Evolutionary conservation across 2,113 vertebrate genomes (phyloP).

Genomic region (Pterophyllum scalare): DNA sequence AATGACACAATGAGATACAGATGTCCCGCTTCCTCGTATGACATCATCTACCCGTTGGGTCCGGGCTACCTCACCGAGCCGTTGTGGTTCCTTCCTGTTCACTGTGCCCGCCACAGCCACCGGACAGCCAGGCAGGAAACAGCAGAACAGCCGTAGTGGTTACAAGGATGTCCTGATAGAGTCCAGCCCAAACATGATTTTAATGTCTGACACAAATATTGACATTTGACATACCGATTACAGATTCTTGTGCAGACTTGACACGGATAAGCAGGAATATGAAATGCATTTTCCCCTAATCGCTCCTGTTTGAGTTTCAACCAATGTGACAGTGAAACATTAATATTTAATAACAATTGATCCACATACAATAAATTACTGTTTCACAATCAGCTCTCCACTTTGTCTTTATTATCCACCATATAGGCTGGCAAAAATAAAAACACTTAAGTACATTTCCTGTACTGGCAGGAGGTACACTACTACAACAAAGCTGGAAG

Average conservation of each 20-base stretch:
- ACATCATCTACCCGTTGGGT: slow-evolving; percentile 75
- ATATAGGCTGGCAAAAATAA: neutral
- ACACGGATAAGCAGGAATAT: neutral
- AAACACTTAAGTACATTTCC: neutral
- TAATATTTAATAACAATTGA: neutral
- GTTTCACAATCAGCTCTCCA: neutral
- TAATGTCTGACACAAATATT: neutral
- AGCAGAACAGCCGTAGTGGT: slow-evolving; percentile 41
- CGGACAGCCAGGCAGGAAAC: slow-evolving; percentile 69
- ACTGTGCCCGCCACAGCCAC: slow-evolving; percentile 40
- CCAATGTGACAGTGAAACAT: neutral
- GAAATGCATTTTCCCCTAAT: neutral
- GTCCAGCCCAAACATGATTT: neutral
- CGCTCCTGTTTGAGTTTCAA: neutral
- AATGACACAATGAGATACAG: slow-evolving; percentile 76
- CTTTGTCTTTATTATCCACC: neutral
- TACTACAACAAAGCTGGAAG: neutral
- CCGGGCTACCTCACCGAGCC: slow-evolving; percentile 43
- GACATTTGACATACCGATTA: neutral
- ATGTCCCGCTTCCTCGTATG: slow-evolving; percentile 74
- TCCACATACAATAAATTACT: neutral
- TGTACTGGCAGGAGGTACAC: rapidly evolving
- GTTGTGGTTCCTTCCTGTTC: slow-evolving; percentile 73
- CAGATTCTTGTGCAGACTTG: neutral
- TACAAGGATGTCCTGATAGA: slow-evolving; percentile 62